phyloP scores from a whole-genome alignment of 1,140 invertebrate species.

The Tenebrio molitor region DNA sequence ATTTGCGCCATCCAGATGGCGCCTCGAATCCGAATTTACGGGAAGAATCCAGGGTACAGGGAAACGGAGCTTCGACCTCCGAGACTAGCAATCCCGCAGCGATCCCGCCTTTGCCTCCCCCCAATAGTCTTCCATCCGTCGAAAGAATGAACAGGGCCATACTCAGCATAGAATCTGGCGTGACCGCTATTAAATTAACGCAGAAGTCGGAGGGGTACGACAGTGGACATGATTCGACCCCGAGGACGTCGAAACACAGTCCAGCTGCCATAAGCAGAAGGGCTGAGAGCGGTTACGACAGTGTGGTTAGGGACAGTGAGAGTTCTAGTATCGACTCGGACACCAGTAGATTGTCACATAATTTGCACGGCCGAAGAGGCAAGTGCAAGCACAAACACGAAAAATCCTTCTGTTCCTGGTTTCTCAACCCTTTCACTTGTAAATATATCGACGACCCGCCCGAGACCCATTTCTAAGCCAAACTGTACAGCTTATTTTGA shows the following conservation, averaged over 20 bases:
- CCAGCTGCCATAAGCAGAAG: slow-evolving; percentile 79
- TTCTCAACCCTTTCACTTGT: slow-evolving; percentile 78
- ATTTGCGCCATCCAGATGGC: slow-evolving; percentile 87
- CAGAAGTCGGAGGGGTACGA: slow-evolving; percentile 80
- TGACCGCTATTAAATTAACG: slow-evolving; percentile 69
- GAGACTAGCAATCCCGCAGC: slow-evolving; percentile 54
- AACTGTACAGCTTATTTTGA: slow-evolving; percentile 1
- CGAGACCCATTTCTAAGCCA: slow-evolving; percentile 65
- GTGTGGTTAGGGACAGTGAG: slow-evolving; percentile 87
- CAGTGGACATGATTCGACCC: slow-evolving; percentile 83
- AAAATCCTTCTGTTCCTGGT: slow-evolving; percentile 74
- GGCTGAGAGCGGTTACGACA: slow-evolving; percentile 91
- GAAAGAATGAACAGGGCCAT: slow-evolving; percentile 71
- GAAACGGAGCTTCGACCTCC: slow-evolving; percentile 72
- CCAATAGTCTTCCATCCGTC: slow-evolving; percentile 69
- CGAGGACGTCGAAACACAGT: slow-evolving; percentile 82
- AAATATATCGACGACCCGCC: slow-evolving; percentile 75
- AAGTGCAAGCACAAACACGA: slow-evolving; percentile 71
- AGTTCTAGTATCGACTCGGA: slow-evolving; percentile 87
- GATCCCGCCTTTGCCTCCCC: slow-evolving; percentile 67
- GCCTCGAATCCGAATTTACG: slow-evolving; percentile 91
- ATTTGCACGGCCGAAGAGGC: slow-evolving; percentile 72
- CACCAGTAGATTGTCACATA: slow-evolving; percentile 76
- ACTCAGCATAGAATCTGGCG: slow-evolving; percentile 71
- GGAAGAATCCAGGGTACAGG: slow-evolving; percentile 77